Percentiles rank a stretch among this genome's conserved stretches.
These are phyloP conservation scores for Amphipoea lucens DNA, from an alignment of 2,888 invertebrate genomes.

Conservation along the genomic window DNA sequence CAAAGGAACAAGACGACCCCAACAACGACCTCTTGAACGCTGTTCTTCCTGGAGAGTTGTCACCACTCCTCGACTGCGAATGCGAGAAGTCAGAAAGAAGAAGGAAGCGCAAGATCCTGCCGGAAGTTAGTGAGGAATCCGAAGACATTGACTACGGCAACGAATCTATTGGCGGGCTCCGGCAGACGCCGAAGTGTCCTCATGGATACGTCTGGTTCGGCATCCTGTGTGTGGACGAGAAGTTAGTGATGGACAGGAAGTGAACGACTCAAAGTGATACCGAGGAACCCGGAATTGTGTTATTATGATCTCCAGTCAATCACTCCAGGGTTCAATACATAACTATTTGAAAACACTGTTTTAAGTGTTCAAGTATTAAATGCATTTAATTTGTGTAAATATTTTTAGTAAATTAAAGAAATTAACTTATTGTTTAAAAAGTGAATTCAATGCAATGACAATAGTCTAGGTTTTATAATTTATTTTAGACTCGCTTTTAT, in stretches of 20 bases:
- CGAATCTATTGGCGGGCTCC: background rate
- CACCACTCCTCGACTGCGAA: conserved; percentile 64
- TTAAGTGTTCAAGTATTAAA: conserved; percentile 46
- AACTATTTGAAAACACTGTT: conserved; percentile 57
- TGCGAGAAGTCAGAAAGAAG: conserved; percentile 66
- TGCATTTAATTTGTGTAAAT: conserved; percentile 51
- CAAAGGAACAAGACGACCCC: conserved; percentile 12
- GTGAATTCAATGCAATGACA: conserved; percentile 29
- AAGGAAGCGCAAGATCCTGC: conserved; percentile 64
- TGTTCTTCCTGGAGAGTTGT: conserved; percentile 66
- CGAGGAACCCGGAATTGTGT: background rate
- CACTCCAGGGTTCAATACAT: conserved; percentile 10
- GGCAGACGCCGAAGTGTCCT: conserved; percentile 38
- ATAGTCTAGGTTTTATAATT: conserved; percentile 28
- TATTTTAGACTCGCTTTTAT: conserved; percentile 25
- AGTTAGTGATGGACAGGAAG: conserved; percentile 23
- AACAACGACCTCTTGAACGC: conserved; percentile 46
- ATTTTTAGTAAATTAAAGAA: conserved; percentile 21
- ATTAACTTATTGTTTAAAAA: conserved; percentile 31
- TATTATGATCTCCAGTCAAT: conserved; percentile 16
- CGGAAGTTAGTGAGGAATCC: conserved; percentile 25
- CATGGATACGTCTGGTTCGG: conserved; percentile 35
- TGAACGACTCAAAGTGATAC: conserved; percentile 24
- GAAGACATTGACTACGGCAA: background rate
- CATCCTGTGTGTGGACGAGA: conserved; percentile 39